Percentiles rank a stretch among this genome's conserved stretches.
Evolutionary conservation across 2,113 vertebrate genomes (phyloP).

Genomic region (Erythrocercus mccallii): DNA sequence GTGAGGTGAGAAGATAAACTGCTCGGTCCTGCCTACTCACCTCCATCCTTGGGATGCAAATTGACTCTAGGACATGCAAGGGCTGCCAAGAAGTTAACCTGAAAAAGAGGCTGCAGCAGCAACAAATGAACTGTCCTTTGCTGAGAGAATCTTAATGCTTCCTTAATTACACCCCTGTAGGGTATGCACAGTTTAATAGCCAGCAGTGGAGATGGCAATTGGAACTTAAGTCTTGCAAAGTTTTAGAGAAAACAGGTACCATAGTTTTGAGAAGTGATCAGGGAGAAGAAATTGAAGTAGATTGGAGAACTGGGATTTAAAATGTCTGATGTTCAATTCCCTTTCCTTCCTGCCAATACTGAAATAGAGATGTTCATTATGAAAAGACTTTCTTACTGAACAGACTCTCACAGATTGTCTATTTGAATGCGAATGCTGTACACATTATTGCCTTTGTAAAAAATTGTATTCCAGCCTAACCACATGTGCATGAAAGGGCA

Average conservation of each 20-base stretch:
- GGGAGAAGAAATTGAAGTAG: background rate
- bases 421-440: background rate
- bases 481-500: background rate
- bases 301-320: background rate
- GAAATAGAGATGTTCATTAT: background rate
- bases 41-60: constrained; percentile 58
- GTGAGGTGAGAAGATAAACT: constrained; percentile 62
- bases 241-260: background rate
- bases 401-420: background rate
- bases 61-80: constrained; percentile 60
- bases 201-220: background rate
- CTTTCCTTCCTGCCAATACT: background rate
- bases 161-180: constrained; percentile 64
- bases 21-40: constrained; percentile 42
- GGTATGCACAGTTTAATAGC: constrained; percentile 39
- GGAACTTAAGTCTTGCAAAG: background rate
- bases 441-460: background rate
- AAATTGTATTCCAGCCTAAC: background rate
- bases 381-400: background rate
- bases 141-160: constrained; percentile 29
- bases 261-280: background rate
- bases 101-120: background rate
- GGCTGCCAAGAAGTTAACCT: constrained; percentile 70
- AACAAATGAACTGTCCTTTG: constrained; percentile 24
- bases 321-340: background rate